Evolutionary conservation across 53 echinoderm and acorn worm genomes (phyloP).

Genomic region (Pentamera pediparva): DNA sequence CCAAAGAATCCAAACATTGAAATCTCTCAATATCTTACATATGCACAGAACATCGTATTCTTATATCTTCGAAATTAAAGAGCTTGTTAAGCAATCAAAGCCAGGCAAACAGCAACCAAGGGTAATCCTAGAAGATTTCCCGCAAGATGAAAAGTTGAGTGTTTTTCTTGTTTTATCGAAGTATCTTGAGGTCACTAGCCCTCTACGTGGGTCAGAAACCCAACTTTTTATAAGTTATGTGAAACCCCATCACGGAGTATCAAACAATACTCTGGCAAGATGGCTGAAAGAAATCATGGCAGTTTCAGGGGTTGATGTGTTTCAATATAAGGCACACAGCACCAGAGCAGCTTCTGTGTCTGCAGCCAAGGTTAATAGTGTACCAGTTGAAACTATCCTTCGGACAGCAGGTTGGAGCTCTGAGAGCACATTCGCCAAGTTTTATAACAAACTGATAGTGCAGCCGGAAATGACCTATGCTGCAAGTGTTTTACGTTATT

Average conservation of each 20-base stretch:
- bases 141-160: constrained; percentile 13
- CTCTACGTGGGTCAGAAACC: neutral
- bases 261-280: neutral
- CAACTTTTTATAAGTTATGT: constrained; percentile 12
- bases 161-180: neutral
- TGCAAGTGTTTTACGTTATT: neutral
- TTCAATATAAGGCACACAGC: neutral
- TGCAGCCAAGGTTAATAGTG: neutral
- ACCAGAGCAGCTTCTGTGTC: neutral
- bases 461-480: neutral
- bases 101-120: neutral
- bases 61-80: neutral
- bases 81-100: neutral
- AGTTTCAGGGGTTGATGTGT: neutral
- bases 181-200: neutral
- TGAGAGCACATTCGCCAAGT: neutral
- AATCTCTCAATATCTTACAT: neutral
- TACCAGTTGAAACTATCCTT: neutral
- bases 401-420: neutral
- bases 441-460: too few relatives aligned
- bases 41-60: neutral
- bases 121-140: neutral
- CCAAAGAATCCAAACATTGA: neutral
- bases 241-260: constrained; percentile 5
- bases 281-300: too few relatives aligned